Conservation (phyloP, 1,140 invertebrate genomes). For the Zelostemma sp. region DNA sequence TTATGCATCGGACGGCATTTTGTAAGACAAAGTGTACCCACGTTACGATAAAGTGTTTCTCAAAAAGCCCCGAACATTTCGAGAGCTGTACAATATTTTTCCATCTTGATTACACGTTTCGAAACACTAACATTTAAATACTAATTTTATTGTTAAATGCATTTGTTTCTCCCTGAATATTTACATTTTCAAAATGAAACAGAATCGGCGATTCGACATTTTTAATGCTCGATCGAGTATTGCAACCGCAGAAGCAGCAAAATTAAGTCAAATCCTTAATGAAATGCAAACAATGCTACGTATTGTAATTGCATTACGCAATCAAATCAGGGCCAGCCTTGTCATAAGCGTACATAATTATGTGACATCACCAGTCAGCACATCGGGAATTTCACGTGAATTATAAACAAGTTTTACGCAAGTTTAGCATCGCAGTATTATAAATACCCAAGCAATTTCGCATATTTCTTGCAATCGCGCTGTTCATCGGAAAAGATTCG, state of each 20-base stretch:
- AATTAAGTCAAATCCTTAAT: not conserved
- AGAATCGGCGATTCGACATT: not conserved
- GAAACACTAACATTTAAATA: too few species aligned
- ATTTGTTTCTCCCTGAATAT: not conserved
- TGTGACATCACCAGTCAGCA: not conserved
- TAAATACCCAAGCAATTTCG: too few species aligned
- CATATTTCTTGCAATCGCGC: too few species aligned
- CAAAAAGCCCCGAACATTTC: too few species aligned
- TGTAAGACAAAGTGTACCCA: not conserved
- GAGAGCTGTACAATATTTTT: too few species aligned
- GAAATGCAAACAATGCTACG: not conserved
- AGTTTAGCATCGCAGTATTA: not conserved
- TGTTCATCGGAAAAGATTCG: too few species aligned
- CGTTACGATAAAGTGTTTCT: too few species aligned
- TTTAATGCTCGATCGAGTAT: not conserved
- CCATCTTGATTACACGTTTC: too few species aligned
- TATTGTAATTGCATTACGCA: not conserved
- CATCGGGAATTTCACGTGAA: too few species aligned
- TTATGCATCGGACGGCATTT: not conserved
- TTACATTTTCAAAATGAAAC: not conserved
- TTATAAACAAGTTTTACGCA: slow-evolving; percentile 7
- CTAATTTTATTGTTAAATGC: too few species aligned
- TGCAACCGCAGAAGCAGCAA: not conserved
- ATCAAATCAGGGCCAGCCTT: not conserved
- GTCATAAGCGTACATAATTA: slow-evolving; percentile 7